These are phyloP conservation scores for Caenorhabditis sulstoni DNA, from an alignment of 2,888 invertebrate genomes.

Conservation along the genomic window DNA sequence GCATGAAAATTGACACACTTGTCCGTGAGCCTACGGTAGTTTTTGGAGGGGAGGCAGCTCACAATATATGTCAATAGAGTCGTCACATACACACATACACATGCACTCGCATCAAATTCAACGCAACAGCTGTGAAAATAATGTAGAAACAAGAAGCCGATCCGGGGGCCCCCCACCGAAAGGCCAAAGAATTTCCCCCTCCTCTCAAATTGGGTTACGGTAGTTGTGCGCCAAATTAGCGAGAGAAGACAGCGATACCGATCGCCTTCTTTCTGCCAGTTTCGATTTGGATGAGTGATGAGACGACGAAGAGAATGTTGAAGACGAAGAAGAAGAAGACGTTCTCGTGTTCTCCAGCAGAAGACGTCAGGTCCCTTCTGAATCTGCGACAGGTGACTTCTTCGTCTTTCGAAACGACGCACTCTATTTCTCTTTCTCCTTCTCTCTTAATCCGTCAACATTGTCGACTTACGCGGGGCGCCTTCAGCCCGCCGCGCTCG, in stretches of 20 bases:
- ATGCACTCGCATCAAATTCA: background rate
- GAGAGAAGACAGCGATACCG: conserved; percentile 24
- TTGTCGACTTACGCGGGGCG: conserved; percentile 41
- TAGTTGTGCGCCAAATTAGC: conserved; percentile 44
- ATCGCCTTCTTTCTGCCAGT: conserved; percentile 43
- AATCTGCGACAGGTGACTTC: conserved; percentile 40
- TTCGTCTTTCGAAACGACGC: no score
- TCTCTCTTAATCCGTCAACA: conserved; percentile 55
- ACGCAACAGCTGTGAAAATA: conserved; percentile 43
- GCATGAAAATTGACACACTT: conserved; percentile 31
- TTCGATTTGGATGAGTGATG: conserved; percentile 53
- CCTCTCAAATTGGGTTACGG: no score
- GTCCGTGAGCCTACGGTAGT: no score
- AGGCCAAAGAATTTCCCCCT: background rate
- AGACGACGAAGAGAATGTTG: conserved; percentile 18
- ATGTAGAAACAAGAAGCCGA: conserved; percentile 7
- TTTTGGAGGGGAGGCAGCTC: no score
- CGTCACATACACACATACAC: background rate
- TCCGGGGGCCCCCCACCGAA: no score
- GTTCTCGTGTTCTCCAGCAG: no score
- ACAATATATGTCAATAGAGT: background rate
- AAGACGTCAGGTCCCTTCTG: no score
- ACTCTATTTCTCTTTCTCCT: background rate
- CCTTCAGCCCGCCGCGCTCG: background rate
- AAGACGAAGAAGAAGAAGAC: no score